Evolutionary conservation across 2,113 vertebrate species (phyloP).

Genomic region (Cercopithecus mona): DNA sequence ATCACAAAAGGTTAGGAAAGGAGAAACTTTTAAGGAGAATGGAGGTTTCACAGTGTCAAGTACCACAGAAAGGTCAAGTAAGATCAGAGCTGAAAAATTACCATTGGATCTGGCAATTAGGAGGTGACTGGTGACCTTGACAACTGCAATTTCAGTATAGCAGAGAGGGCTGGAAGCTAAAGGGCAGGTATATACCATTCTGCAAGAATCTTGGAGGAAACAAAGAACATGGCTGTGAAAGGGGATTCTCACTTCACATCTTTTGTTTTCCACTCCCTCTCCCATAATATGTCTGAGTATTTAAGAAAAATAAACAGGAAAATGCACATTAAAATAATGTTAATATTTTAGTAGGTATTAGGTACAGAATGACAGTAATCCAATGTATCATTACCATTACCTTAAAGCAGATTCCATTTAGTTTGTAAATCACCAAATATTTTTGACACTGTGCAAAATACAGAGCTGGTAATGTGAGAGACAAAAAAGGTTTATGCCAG

Average conservation of each 20-base stretch:
- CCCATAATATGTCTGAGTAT: neutral
- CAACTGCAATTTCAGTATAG: slow-evolving; percentile 12
- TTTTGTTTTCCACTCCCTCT: neutral
- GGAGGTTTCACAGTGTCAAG: neutral
- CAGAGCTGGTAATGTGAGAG: neutral
- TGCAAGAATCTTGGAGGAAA: neutral
- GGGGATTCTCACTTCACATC: neutral
- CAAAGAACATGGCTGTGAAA: neutral
- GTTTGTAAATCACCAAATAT: neutral
- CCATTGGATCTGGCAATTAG: slow-evolving; percentile 39
- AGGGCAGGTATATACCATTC: neutral
- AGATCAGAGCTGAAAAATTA: slow-evolving; percentile 49
- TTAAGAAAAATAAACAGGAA: slow-evolving; percentile 24
- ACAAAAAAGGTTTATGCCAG: neutral
- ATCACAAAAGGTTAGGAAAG: slow-evolving; percentile 15
- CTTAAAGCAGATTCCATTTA: neutral
- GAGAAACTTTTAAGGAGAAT: neutral
- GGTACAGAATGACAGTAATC: neutral
- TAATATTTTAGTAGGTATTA: neutral
- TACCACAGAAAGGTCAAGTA: slow-evolving; percentile 44
- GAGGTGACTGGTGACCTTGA: slow-evolving; percentile 6
- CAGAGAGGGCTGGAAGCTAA: neutral
- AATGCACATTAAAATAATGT: neutral
- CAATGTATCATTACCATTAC: neutral
- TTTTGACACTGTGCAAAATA: neutral